phyloP scores from a whole-genome alignment of 2,888 invertebrate genomes.

The Thera obeliscata region DNA sequence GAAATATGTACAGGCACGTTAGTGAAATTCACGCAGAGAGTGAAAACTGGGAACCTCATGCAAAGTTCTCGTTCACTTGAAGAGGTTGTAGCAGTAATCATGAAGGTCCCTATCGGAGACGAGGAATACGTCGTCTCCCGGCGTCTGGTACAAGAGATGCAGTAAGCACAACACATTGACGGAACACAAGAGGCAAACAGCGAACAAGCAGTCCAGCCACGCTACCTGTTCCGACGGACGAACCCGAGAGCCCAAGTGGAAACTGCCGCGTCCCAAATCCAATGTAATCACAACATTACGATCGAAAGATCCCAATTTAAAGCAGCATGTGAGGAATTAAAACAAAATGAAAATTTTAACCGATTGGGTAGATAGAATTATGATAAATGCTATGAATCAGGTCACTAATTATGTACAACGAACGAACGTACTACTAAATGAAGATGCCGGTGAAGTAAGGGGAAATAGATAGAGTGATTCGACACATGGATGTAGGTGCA shows the following conservation, averaged over 20 bases:
- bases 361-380: slow-evolving; percentile 33
- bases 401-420: slow-evolving; percentile 34
- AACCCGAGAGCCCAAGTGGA: slow-evolving; percentile 83
- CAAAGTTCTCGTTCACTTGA: slow-evolving; percentile 55
- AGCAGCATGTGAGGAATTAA: slow-evolving; percentile 82
- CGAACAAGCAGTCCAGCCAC: slow-evolving; percentile 89
- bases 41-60: slow-evolving; percentile 45
- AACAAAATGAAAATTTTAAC: slow-evolving; percentile 64
- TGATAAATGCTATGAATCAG: slow-evolving; percentile 46
- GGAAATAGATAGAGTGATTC: slow-evolving; percentile 69
- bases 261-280: slow-evolving; percentile 74
- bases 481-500: slow-evolving; percentile 76
- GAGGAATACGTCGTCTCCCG: slow-evolving; percentile 54
- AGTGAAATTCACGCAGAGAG: slow-evolving; percentile 23
- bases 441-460: slow-evolving; percentile 77
- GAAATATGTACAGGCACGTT: slow-evolving; percentile 36
- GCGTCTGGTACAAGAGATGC: slow-evolving; percentile 82
- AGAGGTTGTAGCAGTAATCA: slow-evolving; percentile 67
- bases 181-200: slow-evolving; percentile 87
- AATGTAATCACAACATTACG: slow-evolving; percentile 54
- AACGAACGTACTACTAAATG: slow-evolving; percentile 50
- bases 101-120: slow-evolving; percentile 68
- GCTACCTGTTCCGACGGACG: slow-evolving; percentile 92
- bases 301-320: slow-evolving; percentile 67
- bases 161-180: slow-evolving; percentile 87